Conservation (phyloP, 2,113 vertebrate genomes). For the Hemichromis elongatus region DNA sequence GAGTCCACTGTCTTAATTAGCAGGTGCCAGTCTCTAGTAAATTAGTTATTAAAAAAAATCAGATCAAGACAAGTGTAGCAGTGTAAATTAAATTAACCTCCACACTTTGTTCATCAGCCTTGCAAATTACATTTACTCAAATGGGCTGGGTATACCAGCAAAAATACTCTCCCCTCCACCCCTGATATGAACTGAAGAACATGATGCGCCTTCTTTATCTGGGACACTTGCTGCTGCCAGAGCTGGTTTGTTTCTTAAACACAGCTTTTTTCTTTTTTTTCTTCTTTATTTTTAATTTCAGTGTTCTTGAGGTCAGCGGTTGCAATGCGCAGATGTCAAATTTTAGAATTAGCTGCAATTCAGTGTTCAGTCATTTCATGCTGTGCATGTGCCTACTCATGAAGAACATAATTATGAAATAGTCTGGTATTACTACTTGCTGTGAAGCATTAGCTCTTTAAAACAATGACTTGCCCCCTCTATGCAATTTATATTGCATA, state of each 20-base stretch:
- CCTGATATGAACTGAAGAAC: slow-evolving; percentile 49
- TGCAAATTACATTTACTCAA: slow-evolving; percentile 65
- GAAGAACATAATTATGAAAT: slow-evolving; percentile 12
- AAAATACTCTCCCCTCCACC: slow-evolving; percentile 43
- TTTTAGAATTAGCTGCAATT: not conserved
- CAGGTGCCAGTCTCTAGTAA: slow-evolving; percentile 7
- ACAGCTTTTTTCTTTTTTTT: not conserved
- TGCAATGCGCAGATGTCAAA: not conserved
- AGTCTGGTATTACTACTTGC: slow-evolving; percentile 3
- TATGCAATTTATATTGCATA: not conserved
- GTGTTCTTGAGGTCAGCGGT: not conserved
- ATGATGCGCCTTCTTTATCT: slow-evolving; percentile 63
- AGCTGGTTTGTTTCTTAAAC: slow-evolving; percentile 28
- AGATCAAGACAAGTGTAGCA: slow-evolving; percentile 37
- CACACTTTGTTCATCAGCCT: slow-evolving; percentile 51
- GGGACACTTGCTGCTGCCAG: slow-evolving; percentile 45
- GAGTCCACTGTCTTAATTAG: not conserved
- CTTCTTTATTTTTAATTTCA: not conserved
- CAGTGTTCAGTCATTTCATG: not conserved
- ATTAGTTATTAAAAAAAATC: slow-evolving; percentile 19
- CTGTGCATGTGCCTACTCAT: not conserved
- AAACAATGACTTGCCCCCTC: not conserved
- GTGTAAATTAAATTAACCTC: slow-evolving; percentile 64
- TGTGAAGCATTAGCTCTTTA: slow-evolving; percentile 6
- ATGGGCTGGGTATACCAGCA: slow-evolving; percentile 37